Evolutionary conservation across 2,888 invertebrate genomes (phyloP).

Genomic region (Priocnemis perturbator): DNA sequence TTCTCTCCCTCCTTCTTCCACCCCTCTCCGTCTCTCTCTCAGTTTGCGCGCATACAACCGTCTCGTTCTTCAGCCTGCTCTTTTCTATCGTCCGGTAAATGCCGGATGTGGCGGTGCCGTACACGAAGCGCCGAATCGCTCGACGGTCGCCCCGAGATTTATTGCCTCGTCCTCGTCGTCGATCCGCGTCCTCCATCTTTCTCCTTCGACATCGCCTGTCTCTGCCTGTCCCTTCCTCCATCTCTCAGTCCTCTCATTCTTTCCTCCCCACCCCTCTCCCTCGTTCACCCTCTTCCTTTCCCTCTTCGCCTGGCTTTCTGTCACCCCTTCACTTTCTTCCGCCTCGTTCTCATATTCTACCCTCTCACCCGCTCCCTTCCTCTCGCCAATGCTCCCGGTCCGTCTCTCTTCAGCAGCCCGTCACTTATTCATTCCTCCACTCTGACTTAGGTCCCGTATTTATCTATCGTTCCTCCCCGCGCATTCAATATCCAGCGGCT

Average conservation of each 20-base stretch:
- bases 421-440: slow-evolving; percentile 12
- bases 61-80: slow-evolving; percentile 46
- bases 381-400: background rate
- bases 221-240: slow-evolving; percentile 9
- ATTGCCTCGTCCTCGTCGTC: slow-evolving; percentile 38
- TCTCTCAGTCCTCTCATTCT: slow-evolving; percentile 9
- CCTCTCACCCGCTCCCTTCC: background rate
- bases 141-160: slow-evolving; percentile 51
- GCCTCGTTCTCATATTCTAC: background rate
- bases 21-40: background rate
- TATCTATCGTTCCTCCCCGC: background rate
- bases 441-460: slow-evolving; percentile 18
- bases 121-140: slow-evolving; percentile 51
- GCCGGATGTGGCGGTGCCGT: slow-evolving; percentile 51
- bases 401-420: background rate
- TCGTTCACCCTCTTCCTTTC: slow-evolving; percentile 17
- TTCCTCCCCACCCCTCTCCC: background rate
- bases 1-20: background rate
- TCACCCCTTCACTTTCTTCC: slow-evolving; percentile 24
- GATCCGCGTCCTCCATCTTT: slow-evolving; percentile 24
- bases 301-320: slow-evolving; percentile 18
- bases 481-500: too few relatives aligned
- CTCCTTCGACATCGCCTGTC: slow-evolving; percentile 27
- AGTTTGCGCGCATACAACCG: background rate
- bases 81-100: slow-evolving; percentile 61